These are phyloP conservation scores for Etheostoma spectabile DNA, from an alignment of 2,113 vertebrate species.

Conservation along the genomic window DNA sequence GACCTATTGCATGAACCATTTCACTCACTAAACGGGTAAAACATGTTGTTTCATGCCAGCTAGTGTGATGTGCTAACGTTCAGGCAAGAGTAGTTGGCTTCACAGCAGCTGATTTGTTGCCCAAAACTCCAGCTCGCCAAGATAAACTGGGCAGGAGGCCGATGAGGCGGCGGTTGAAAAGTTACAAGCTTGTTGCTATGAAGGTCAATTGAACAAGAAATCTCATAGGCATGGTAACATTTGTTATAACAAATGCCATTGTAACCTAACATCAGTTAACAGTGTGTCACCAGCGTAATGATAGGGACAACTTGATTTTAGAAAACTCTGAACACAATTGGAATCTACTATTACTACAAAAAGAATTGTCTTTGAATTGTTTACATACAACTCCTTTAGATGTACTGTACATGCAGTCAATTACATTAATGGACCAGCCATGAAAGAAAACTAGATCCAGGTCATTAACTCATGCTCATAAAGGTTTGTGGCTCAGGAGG, in stretches of 20 bases:
- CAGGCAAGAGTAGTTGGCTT: constrained; percentile 5
- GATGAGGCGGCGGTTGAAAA: constrained; percentile 20
- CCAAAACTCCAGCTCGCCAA: constrained; percentile 10
- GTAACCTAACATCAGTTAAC: background rate
- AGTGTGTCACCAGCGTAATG: background rate
- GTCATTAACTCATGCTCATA: background rate
- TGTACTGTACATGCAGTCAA: background rate
- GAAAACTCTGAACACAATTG: background rate
- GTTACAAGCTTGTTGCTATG: constrained; percentile 13
- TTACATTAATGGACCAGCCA: background rate
- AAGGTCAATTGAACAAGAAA: constrained; percentile 20
- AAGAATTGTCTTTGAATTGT: background rate
- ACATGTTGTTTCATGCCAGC: constrained; percentile 16
- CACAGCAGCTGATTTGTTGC: constrained; percentile 12
- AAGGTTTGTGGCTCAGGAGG: background rate
- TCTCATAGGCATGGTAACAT: background rate
- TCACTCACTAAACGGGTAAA: constrained; percentile 14
- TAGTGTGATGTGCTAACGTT: constrained; percentile 8
- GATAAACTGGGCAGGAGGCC: constrained; percentile 32
- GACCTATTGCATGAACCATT: constrained; percentile 8
- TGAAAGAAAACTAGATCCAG: background rate
- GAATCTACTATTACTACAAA: background rate
- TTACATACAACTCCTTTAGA: background rate
- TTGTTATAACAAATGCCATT: background rate
- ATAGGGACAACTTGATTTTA: background rate